Base-by-base conservation (phyloP, 92 coral and sea anemone genomes). In the Porites lobata region DNA sequence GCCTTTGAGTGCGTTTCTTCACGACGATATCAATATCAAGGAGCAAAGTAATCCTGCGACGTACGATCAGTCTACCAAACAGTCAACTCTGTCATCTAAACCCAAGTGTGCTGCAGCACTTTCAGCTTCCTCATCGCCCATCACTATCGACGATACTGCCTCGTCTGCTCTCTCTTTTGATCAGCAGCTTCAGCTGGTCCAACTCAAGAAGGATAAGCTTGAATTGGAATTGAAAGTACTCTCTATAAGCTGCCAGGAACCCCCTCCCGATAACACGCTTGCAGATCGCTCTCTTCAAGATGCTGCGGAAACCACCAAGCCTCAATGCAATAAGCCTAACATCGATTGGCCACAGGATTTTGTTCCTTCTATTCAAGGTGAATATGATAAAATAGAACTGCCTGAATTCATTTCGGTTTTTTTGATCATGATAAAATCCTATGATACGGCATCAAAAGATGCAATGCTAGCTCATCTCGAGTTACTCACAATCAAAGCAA, bases 281-380 rank as follows among this genome's bases (percentile, higher is more conserved):
- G 69, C 9, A 77, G 53, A 26, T 77, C 13, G 32, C 38, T 21
- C 66, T 3, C 6, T 15, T 8, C 64, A 21, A 22, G 20, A 9
- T 20, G 19, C 50, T 4, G 20, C 7, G 2, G 69, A 32, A 0
- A 9, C n/a, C 15, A 32, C 6, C 56, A 50, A 8, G 47, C 66
- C 51, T 10, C 38, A 43, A 76, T 9, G 65, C 65, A 52, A 1
- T 47, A 75, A 75, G 57, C 50, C 65, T 11, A 53, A 8, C 47
- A 76, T 76, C 52, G 80, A 76, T 66, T 76, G 80, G 67, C 80
- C 67, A 0, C 80, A 76, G 19, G 80, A 56, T 29, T 32, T 76
- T 76, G 14, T 65, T 18, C 70, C 70, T 4, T 65, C 70, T 18
- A 20, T 65, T 65, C 70, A 65, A 65, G 70, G 70, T 65, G 70